Evolutionary conservation across 2,888 invertebrate species (phyloP).

Genomic region (Orthosia gracilis): DNA sequence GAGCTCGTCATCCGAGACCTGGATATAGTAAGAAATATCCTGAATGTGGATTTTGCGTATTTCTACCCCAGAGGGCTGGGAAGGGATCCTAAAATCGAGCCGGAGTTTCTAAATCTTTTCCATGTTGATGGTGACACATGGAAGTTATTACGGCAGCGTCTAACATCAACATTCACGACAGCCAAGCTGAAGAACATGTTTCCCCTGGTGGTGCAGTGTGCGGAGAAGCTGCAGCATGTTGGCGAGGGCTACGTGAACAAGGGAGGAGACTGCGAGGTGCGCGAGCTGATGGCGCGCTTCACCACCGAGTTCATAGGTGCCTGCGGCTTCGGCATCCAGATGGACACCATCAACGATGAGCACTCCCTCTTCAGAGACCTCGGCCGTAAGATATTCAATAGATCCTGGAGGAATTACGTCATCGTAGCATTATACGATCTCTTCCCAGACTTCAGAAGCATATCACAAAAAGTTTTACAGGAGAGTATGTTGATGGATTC

Average conservation of each 20-base stretch:
- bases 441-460: constrained; percentile 72
- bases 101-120: constrained; percentile 77
- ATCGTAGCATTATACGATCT: constrained; percentile 71
- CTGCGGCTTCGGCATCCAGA: constrained; percentile 80
- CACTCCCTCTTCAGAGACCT: constrained; percentile 74
- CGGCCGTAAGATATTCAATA: constrained; percentile 71
- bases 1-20: constrained; percentile 80
- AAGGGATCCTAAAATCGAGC: constrained; percentile 73
- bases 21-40: constrained; percentile 74
- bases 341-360: constrained; percentile 77
- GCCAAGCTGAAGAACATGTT: constrained; percentile 84
- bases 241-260: constrained; percentile 71
- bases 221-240: constrained; percentile 75
- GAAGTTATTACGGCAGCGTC: constrained; percentile 80
- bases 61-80: constrained; percentile 79
- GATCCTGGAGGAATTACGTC: constrained; percentile 61
- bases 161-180: constrained; percentile 83
- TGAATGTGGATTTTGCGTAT: constrained; percentile 77
- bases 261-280: constrained; percentile 73
- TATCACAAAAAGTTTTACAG: constrained; percentile 37
- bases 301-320: constrained; percentile 81
- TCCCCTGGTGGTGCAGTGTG: constrained; percentile 80
- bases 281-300: constrained; percentile 80
- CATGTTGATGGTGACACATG: constrained; percentile 80
- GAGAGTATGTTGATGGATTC: constrained; percentile 61